Conservation (phyloP, 2,888 invertebrate species). For the Teleiodes luculella region DNA sequence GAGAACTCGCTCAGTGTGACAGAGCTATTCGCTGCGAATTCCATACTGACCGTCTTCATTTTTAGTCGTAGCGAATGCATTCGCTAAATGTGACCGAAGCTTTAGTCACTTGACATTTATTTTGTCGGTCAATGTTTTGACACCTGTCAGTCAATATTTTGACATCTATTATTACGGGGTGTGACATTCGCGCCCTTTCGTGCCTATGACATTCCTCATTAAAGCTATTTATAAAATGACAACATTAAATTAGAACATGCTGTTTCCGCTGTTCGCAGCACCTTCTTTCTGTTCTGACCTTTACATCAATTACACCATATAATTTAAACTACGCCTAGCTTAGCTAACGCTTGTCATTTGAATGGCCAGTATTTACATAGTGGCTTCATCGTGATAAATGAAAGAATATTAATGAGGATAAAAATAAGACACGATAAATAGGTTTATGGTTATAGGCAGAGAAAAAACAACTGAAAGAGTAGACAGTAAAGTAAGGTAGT, state of each 20-base stretch:
- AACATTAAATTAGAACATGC: background rate
- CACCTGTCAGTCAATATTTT: background rate
- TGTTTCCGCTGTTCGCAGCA: background rate
- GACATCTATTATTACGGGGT: background rate
- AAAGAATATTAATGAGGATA: background rate
- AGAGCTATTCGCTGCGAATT: too few relatives aligned
- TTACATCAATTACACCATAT: background rate
- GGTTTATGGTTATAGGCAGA: too few relatives aligned
- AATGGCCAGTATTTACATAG: background rate
- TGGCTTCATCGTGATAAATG: background rate
- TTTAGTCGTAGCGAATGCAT: too few relatives aligned
- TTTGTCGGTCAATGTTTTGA: too few relatives aligned
- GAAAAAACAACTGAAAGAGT: too few relatives aligned
- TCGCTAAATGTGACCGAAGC: too few relatives aligned
- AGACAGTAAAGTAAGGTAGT: too few relatives aligned
- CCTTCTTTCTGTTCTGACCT: slow-evolving; percentile 1
- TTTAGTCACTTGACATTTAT: too few relatives aligned
- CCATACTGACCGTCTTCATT: too few relatives aligned
- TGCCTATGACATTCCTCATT: background rate
- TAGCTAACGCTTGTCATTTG: slow-evolving; percentile 1
- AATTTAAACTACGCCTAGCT: background rate
- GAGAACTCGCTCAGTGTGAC: too few relatives aligned
- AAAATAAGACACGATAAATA: background rate
- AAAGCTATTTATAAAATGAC: background rate
- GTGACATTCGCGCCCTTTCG: background rate